Evolutionary conservation across 2,113 vertebrate genomes (phyloP).

Genomic region (Corvus hawaiiensis): DNA sequence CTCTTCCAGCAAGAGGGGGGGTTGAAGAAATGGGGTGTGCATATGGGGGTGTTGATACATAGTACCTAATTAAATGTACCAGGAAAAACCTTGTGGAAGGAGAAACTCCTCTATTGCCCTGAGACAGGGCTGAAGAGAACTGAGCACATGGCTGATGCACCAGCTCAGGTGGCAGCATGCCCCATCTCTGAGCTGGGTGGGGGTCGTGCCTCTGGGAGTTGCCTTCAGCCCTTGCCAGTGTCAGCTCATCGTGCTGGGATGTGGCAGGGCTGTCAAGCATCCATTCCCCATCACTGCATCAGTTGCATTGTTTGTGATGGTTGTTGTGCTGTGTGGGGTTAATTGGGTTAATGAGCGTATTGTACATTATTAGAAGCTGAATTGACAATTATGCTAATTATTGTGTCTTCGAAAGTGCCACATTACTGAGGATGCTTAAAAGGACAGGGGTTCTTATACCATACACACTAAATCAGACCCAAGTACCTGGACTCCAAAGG

Average conservation of each 20-base stretch:
- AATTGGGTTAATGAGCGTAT: conserved; percentile 18
- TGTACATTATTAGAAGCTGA: conserved; percentile 44
- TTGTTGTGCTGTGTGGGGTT: conserved; percentile 30
- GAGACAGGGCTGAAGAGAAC: not conserved
- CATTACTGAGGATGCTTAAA: not conserved
- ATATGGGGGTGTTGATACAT: not conserved
- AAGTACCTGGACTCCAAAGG: not conserved
- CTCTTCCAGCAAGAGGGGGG: not conserved
- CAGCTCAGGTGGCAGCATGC: not conserved
- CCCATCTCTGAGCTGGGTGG: not conserved
- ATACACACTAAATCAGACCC: not conserved
- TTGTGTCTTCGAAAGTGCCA: not conserved
- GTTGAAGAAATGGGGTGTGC: not conserved
- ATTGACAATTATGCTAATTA: conserved; percentile 42
- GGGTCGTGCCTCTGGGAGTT: not conserved
- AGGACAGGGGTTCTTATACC: not conserved
- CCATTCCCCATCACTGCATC: not conserved
- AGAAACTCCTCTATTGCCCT: not conserved
- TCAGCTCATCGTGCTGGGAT: not conserved
- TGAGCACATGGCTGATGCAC: not conserved
- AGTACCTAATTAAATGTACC: conserved; percentile 31
- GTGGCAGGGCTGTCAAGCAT: not conserved
- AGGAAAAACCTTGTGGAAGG: not conserved
- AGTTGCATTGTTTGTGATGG: not conserved
- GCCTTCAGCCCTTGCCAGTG: not conserved